Evolutionary conservation across 2,797 vertebrate genomes (phyloP), one percentile per base, ranked within the genome.

Genomic region (Poeciliopsis presidionis): DNA sequence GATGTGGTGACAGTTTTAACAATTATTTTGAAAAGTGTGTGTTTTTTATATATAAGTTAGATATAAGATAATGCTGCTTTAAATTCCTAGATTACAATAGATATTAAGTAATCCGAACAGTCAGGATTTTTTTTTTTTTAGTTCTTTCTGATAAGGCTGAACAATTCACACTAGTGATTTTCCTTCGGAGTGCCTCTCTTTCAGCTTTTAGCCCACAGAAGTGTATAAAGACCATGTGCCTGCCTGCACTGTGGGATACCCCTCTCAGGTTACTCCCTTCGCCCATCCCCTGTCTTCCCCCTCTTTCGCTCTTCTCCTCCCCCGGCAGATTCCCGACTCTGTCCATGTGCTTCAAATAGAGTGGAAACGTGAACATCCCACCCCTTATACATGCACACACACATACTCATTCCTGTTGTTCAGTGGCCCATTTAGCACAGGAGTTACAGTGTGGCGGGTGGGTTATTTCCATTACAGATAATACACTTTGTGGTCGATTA

Each of bases 291-390:
- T 75, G 75, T 6, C 70, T 39, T 39, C 36, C 36, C 0, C 55
- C 78, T 71, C 83, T 74, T 20, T 80, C 46, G 53, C 61, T 25
- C 20, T 69, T 72, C 53, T 70, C 77, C 46, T 59, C 75, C 73
- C 71, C 53, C 76, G 72, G 65, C 78, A 78, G 90, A 93, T 91
- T 70, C 89, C 92, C 80, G 70, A 87, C 90, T 90, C 88, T 90
- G 89, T 89, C 91, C 93, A 91, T 91, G 91, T 94, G 92, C 88
- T 93, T 87, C 88, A 90, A 93, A 91, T 91, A 88, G 88, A 90
- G 88, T 86, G 91, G 86, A 94, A 93, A 93, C 80, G 87, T 89
- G 92, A 93, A 91, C 88, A 88, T 89, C 85, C 80, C 88, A 84
- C 80, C 87, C 84, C 79, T 81, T 63, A 75, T 75, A 86, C 86